Evolutionary conservation across 1,140 invertebrate genomes (phyloP), one percentile per base, ranked within the genome.

Genomic region (Eueides isabella): DNA sequence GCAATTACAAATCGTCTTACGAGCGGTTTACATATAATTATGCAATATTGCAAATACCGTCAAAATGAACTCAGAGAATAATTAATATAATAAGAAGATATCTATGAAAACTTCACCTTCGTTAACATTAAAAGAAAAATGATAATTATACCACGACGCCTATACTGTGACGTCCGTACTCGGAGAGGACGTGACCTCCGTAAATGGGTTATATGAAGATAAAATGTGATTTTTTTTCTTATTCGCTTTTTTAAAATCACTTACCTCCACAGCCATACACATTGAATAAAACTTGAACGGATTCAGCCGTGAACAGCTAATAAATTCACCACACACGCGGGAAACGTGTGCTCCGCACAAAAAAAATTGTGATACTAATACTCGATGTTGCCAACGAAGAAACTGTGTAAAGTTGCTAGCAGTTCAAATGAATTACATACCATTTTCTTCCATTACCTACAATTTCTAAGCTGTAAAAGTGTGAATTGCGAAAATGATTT

Each of bases 251-350:
- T 31, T 74, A 62, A 11, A 67, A 66, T 72, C 16, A 92, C 93
- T 92, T 81, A 93, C 91, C 92, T 90, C 90, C 93, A 93, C 92
- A 94, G 92, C 93, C 93, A 94, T 93, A 94, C 93, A 94, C 93
- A 94, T 94, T 93, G 92, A 93, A 93, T 93, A 89, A 86, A 87
- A 92, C 88, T 91, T 92, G 90, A 91, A 91, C 90, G 91, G 90
- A 91, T 90, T 89, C 89, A 91, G 92, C 92, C 91, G 92, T 89
- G 91, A 90, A 85, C 86, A 89, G 89, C 87, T 79, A 85, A 77
- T 74, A 91, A 92, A 87, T 85, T 88, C 77, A 86, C 84, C 75
- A 87, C 89, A 91, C 89, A 93, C 90, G 88, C 86, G 72, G 72
- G 77, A 90, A 90, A 92, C 89, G 88, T 92, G 87, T 91, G 85